Evolutionary conservation across 2,888 invertebrate genomes (phyloP).

Genomic region (Schizaphis graminum): DNA sequence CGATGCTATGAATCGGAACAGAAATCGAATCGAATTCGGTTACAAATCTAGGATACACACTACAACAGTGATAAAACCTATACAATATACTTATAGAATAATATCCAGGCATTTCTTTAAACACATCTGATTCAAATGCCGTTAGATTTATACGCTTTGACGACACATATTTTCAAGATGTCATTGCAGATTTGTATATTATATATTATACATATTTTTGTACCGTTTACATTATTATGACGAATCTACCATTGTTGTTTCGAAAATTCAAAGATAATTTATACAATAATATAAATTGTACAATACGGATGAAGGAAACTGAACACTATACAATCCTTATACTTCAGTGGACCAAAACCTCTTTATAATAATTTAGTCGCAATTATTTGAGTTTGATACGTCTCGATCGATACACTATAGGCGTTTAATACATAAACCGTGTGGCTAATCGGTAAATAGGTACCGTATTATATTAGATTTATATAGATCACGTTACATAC

Average conservation of each 20-base stretch:
- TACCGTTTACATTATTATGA: not conserved
- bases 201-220: not conserved
- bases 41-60: not conserved
- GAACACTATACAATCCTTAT: not conserved
- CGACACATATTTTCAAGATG: not conserved
- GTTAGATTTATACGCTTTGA: slow-evolving; percentile 25
- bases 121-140: not conserved
- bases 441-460: slow-evolving; percentile 29
- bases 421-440: not conserved
- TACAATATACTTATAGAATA: not conserved
- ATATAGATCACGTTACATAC: not conserved
- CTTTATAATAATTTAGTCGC: not conserved
- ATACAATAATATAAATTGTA: not conserved
- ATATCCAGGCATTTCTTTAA: not conserved
- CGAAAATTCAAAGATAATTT: not conserved
- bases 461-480: not conserved
- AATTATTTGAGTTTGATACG: not conserved
- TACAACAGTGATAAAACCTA: not conserved
- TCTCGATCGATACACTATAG: not conserved
- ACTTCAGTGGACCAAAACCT: not conserved
- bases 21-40: not conserved
- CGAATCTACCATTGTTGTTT: slow-evolving; percentile 8
- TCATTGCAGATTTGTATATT: not conserved
- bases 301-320: not conserved
- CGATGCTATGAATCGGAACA: not conserved